Conservation (phyloP, 2,113 vertebrate genomes). For the Pollimyrus isidori region DNA sequence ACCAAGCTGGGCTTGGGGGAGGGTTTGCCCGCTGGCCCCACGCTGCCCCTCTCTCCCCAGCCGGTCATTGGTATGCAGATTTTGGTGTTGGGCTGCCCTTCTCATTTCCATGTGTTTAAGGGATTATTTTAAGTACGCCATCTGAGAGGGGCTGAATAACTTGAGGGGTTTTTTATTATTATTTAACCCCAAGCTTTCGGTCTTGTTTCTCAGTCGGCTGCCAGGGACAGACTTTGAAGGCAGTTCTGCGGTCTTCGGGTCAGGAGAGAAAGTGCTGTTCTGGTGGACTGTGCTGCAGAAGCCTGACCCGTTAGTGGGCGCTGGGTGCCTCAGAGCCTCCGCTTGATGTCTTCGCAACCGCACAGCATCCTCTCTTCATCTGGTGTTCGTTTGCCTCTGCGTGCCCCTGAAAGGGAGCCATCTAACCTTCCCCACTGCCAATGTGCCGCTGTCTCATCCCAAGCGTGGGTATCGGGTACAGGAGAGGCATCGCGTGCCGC, state of each 20-base stretch:
- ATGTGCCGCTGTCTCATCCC: background rate
- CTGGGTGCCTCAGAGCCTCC: background rate
- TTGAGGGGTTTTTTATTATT: slow-evolving; percentile 17
- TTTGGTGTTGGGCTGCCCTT: slow-evolving; percentile 17
- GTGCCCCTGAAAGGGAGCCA: background rate
- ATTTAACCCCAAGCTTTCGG: slow-evolving; percentile 26
- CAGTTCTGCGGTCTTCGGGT: slow-evolving; percentile 26
- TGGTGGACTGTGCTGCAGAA: slow-evolving; percentile 39
- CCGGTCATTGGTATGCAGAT: slow-evolving; percentile 39
- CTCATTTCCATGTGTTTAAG: slow-evolving; percentile 37
- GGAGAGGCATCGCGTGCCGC: background rate
- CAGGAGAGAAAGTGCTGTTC: slow-evolving; percentile 28
- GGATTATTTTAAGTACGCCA: slow-evolving; percentile 39
- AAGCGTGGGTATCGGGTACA: background rate
- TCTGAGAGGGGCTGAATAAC: slow-evolving; percentile 38
- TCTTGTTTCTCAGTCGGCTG: slow-evolving; percentile 12
- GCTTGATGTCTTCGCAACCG: background rate
- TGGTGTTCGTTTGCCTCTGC: background rate
- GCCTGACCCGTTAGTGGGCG: slow-evolving; percentile 33
- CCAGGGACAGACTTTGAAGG: slow-evolving; percentile 40
- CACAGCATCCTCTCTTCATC: background rate
- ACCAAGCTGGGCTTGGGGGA: background rate
- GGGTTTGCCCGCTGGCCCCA: background rate
- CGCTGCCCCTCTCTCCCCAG: background rate
- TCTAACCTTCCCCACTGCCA: slow-evolving; percentile 26